Percentiles rank a stretch among this genome's conserved stretches.
These are phyloP conservation scores for Arrhamphus sclerolepis DNA, from an alignment of 2,797 vertebrate species.

Conservation along the genomic window DNA sequence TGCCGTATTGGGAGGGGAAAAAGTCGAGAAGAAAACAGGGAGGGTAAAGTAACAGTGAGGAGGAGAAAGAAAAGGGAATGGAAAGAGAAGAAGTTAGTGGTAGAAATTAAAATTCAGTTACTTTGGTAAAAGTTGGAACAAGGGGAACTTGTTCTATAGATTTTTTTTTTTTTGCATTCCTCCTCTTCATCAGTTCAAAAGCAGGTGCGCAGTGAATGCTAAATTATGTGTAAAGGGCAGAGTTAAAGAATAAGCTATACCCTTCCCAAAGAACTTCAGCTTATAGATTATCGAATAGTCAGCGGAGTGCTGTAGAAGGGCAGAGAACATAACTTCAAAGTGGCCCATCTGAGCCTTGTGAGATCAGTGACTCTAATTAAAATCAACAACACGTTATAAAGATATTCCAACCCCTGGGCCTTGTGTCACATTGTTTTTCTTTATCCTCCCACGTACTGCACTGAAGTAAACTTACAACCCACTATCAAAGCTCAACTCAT, in stretches of 20 bases:
- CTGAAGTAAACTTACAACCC: conserved; percentile 34
- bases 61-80: conserved; percentile 28
- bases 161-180: conserved; percentile 10
- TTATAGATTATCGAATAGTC: conserved; percentile 43
- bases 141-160: conserved; percentile 23
- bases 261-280: conserved; percentile 17
- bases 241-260: conserved; percentile 14
- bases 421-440: conserved; percentile 47
- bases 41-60: conserved; percentile 3
- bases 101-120: conserved; percentile 41
- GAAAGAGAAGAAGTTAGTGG: conserved; percentile 53
- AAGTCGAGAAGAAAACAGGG: conserved; percentile 8
- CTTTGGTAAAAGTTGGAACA: conserved; percentile 35
- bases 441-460: conserved; percentile 42
- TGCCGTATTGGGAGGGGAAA: not conserved
- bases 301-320: conserved; percentile 20
- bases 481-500: conserved; percentile 37
- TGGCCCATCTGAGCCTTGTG: conserved; percentile 40
- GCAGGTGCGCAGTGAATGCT: conserved; percentile 27
- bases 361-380: conserved; percentile 60
- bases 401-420: conserved; percentile 34
- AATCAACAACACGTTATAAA: conserved; percentile 34
- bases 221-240: conserved; percentile 23
- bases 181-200: conserved; percentile 11
- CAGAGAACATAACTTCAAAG: conserved; percentile 47